Evolutionary conservation across 2,113 vertebrate species (phyloP), one percentile per base, ranked within the genome.

Genomic region (Siniperca knerii): DNA sequence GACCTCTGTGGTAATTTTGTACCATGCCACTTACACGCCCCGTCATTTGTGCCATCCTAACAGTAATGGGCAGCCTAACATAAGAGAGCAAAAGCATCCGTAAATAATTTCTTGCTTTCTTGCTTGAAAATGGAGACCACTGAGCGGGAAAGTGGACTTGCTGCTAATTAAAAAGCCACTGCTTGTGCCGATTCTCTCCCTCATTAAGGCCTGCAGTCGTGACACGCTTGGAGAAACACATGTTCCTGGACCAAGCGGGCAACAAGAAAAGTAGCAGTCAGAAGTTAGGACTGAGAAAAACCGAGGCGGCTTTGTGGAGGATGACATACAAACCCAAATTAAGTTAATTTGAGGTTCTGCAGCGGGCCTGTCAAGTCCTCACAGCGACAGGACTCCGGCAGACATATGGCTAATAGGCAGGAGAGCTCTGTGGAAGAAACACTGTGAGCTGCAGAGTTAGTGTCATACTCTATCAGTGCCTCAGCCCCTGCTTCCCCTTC

Each of bases 291-390:
- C 79, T 44, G 33, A 78, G 76, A 84, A 79, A 52, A 75, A 35
- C 29, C 12, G 2, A 77, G 72, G 52, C n/a, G 21, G 83, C 86
- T 93, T 87, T 84, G 87, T 74, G 60, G 42, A 81, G 77, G 79
- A 85, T 88, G 89, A 90, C 83, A 87, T 87, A 87, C 79, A 68
- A 81, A 73, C 79, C 81, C 86, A 93, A 92, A 93, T 93, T 65
- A 95, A 89, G 87, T 91, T 87, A 87, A 92, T 91, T 92, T 90
- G 85, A 89, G 91, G 78, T 90, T 93, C 79, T 80, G 73, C 42
- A 70, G 89, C 48, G 44, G 77, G 66, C 73, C 83, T 89, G 86
- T 91, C 80, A 87, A 76, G 76, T 83, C 84, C 79, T 89, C 60
- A 61, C 82, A 78, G 69, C 12, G 66, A 87, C 88, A 87, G 82